A percentile compares a stretch with the other conserved stretches of the same genome.
These are phyloP conservation scores for Pocillopora damicornis DNA, from an alignment of 64 coral and sea anemone genomes.

Conservation along the genomic window DNA sequence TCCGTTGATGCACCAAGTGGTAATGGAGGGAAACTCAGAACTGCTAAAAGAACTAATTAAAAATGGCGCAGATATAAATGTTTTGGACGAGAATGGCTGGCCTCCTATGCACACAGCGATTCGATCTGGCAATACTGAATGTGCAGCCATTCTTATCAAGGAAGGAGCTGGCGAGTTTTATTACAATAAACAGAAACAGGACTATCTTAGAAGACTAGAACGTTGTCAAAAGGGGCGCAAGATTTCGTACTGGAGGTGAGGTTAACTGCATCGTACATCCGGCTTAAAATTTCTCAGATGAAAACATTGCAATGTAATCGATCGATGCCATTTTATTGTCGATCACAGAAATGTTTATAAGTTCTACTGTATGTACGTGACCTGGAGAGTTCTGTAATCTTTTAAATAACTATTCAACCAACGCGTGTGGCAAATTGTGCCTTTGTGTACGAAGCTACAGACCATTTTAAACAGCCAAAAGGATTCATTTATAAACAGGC, in stretches of 20 bases:
- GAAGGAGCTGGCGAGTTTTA: slow-evolving; percentile 90
- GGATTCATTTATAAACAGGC: slow-evolving; percentile 7
- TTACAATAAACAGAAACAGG: slow-evolving; percentile 75
- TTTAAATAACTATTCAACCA: background rate
- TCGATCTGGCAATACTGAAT: slow-evolving; percentile 53
- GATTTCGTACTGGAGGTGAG: slow-evolving; percentile 84
- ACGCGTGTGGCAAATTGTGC: background rate
- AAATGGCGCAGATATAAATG: slow-evolving; percentile 75
- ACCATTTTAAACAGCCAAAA: slow-evolving; percentile 1
- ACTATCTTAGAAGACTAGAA: slow-evolving; percentile 69
- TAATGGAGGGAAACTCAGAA: slow-evolving; percentile 64
- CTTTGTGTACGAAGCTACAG: slow-evolving; percentile 6
- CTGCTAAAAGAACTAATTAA: slow-evolving; percentile 57
- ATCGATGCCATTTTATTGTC: background rate
- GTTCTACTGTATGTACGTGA: background rate
- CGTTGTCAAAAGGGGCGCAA: slow-evolving; percentile 46
- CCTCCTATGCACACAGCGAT: slow-evolving; percentile 81
- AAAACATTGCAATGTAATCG: background rate
- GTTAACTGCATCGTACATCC: background rate
- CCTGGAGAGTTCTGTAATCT: background rate
- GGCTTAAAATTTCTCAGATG: background rate
- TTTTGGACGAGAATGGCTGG: slow-evolving; percentile 74
- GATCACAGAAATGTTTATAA: background rate
- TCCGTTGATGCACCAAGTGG: slow-evolving; percentile 60
- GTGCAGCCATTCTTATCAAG: slow-evolving; percentile 82